Percentiles rank a stretch among this genome's conserved stretches.
Evolutionary conservation across 2,113 vertebrate species (phyloP).

Genomic region (Heloderma charlesbogerti): DNA sequence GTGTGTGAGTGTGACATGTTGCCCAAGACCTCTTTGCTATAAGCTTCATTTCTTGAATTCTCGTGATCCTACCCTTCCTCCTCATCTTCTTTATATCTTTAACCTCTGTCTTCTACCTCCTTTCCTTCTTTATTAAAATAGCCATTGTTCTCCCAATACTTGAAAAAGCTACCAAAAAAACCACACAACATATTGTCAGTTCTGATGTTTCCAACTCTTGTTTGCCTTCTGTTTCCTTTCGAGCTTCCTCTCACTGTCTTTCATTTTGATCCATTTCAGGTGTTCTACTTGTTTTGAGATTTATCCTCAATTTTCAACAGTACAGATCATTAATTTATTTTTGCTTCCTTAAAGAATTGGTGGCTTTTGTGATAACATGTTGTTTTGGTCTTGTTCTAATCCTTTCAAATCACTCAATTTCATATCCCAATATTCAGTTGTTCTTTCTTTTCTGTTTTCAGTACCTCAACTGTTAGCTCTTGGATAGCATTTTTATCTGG

Average conservation of each 20-base stretch:
- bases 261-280: neutral
- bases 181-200: neutral
- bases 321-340: neutral
- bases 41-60: accelerated
- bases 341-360: neutral
- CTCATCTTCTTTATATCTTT: neutral
- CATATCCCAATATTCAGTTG: neutral
- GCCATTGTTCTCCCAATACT: neutral
- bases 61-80: neutral
- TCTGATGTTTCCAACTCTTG: neutral
- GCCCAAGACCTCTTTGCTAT: accelerated
- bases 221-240: no score
- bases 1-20: accelerated
- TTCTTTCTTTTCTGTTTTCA: neutral
- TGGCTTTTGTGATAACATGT: neutral
- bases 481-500: neutral
- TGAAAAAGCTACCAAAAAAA: neutral
- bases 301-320: neutral
- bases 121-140: neutral
- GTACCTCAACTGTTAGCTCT: neutral
- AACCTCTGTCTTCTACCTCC: neutral
- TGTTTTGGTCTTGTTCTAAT: neutral
- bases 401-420: neutral
- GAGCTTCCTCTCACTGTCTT: neutral
- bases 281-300: neutral